Conservation (phyloP, 30 jellyfish, hydroid and myxozoan species). For the Aurelia coerulea region DNA sequence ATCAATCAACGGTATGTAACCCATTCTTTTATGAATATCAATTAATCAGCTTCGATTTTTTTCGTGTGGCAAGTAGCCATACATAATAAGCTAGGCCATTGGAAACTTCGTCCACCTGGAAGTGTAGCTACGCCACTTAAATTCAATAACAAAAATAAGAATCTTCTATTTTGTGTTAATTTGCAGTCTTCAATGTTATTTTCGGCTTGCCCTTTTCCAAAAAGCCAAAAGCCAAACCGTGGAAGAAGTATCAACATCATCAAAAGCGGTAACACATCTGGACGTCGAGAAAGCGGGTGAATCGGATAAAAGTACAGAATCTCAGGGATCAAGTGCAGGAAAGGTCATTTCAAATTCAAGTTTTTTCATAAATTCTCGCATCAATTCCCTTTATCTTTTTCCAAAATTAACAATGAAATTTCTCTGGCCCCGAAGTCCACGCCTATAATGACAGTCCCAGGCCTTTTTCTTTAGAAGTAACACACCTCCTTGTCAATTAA, state of each 20-base stretch:
- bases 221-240: conserved; percentile 58
- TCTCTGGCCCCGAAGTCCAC: conserved; percentile 37
- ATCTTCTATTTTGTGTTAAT: conserved; percentile 6
- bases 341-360: conserved; percentile 23
- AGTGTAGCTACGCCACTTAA: conserved; percentile 24
- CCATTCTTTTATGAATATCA: neutral
- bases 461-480: conserved; percentile 8
- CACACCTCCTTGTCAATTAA: too few relatives aligned
- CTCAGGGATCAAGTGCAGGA: conserved; percentile 40
- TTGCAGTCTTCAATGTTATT: conserved; percentile 1
- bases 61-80: conserved; percentile 27
- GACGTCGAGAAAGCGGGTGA: conserved; percentile 10
- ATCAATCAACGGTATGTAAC: conserved; percentile 56
- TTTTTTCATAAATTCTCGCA: neutral
- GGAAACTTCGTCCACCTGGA: conserved; percentile 17
- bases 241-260: conserved; percentile 43
- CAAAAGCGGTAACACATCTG: conserved; percentile 7
- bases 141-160: conserved; percentile 13
- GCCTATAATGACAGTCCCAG: neutral
- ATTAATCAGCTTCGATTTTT: conserved; percentile 30
- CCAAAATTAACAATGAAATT: conserved; percentile 16
- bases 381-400: conserved; percentile 4
- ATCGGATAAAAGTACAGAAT: conserved; percentile 43
- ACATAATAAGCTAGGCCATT: neutral
- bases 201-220: conserved; percentile 56